phyloP scores from a whole-genome alignment of 2,113 vertebrate genomes.

The Trachemys scripta region DNA sequence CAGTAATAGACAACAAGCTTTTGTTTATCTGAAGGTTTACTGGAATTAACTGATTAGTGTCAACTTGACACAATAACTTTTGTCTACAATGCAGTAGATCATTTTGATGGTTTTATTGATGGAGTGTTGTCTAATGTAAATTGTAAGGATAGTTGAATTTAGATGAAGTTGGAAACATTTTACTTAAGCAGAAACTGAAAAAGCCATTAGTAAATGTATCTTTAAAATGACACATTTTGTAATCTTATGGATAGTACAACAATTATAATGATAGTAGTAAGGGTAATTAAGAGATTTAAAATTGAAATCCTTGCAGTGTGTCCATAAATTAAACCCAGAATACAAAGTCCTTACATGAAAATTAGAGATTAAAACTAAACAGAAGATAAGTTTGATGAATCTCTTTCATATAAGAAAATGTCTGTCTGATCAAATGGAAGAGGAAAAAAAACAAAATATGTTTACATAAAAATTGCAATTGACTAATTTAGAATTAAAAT shows the following conservation, averaged over 20 bases:
- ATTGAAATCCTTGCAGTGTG: constrained; percentile 51
- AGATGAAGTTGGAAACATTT: constrained; percentile 76
- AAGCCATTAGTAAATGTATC: constrained; percentile 68
- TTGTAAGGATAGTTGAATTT: constrained; percentile 74
- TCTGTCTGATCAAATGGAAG: constrained; percentile 20
- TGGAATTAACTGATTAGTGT: constrained; percentile 99
- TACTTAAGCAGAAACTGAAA: constrained; percentile 74
- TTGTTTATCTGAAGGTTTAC: constrained; percentile 95
- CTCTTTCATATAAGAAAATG: constrained; percentile 58
- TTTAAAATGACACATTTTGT: constrained; percentile 74
- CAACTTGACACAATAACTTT: constrained; percentile 92
- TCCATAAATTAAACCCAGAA: constrained; percentile 65
- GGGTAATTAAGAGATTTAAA: constrained; percentile 69
- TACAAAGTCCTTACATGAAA: constrained; percentile 63
- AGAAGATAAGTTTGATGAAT: constrained; percentile 21
- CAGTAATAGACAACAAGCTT: constrained; percentile 92
- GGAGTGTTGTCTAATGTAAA: constrained; percentile 91
- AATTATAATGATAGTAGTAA: constrained; percentile 66
- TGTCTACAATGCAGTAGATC: constrained; percentile 89
- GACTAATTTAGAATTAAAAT: neutral
- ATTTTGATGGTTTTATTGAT: constrained; percentile 91
- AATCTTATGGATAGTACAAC: constrained; percentile 51
- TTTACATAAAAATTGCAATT: neutral
- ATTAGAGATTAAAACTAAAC: constrained; percentile 46
- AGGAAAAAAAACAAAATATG: constrained; percentile 33